phyloP scores from a whole-genome alignment of 2,888 invertebrate species.

The Aelia acuminata region DNA sequence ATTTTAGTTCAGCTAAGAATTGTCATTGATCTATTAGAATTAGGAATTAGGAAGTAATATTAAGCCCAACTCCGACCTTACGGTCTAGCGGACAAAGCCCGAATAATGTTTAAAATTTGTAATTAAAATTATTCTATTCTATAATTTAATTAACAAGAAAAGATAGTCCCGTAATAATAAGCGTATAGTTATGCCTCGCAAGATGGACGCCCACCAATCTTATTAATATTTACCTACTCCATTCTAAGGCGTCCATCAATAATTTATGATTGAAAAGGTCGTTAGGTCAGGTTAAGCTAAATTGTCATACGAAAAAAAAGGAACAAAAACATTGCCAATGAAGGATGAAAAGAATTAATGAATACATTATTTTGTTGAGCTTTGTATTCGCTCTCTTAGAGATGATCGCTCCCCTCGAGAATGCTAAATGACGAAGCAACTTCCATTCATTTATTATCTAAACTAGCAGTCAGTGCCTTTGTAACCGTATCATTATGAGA shows the following conservation, averaged over 20 bases:
- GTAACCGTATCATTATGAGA: neutral
- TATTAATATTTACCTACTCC: neutral
- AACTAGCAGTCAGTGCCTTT: neutral
- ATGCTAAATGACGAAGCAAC: neutral
- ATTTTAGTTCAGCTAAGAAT: no score
- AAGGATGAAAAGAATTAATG: slow-evolving; percentile 15
- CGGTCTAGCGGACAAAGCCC: no score
- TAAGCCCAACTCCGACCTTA: no score
- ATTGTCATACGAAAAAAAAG: neutral
- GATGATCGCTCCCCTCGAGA: neutral
- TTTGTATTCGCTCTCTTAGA: neutral
- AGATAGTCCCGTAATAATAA: neutral
- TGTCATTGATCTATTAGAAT: no score
- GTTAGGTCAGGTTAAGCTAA: neutral
- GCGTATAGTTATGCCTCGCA: neutral
- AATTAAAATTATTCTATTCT: no score
- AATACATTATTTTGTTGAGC: neutral
- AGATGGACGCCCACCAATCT: neutral
- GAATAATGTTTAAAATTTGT: no score
- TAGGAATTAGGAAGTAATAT: no score
- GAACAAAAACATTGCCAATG: neutral
- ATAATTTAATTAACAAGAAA: neutral
- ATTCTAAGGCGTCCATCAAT: neutral
- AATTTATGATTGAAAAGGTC: neutral
- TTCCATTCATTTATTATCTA: neutral